Evolutionary conservation across 2,113 vertebrate species (phyloP).

Genomic region (Python bivittatus): DNA sequence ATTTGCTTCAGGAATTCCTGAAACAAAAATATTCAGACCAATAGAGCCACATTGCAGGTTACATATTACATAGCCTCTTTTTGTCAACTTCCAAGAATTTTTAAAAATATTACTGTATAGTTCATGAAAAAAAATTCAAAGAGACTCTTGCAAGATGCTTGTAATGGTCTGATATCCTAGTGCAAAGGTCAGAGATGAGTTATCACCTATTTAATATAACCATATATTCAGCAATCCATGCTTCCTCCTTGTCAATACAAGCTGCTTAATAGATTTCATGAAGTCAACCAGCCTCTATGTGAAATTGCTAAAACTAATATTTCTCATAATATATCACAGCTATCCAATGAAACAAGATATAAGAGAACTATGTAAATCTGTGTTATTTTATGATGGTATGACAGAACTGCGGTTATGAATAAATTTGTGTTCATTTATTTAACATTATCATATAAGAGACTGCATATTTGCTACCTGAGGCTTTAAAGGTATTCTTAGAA

Average conservation of each 20-base stretch:
- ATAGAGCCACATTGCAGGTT: not conserved
- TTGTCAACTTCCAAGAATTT: not conserved
- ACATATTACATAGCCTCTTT: not conserved
- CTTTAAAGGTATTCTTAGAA: not conserved
- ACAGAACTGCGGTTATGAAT: not conserved
- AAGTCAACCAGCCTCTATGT: not conserved
- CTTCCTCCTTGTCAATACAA: not conserved
- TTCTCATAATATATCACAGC: not conserved
- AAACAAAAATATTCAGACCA: slow-evolving; percentile 4
- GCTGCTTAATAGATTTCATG: not conserved
- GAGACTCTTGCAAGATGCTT: not conserved
- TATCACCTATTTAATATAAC: not conserved
- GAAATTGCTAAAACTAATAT: not conserved
- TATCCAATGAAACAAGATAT: not conserved
- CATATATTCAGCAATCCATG: not conserved
- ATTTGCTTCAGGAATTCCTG: not conserved
- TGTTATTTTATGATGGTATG: not conserved
- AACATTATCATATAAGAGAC: too few relatives aligned
- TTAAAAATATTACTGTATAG: not conserved
- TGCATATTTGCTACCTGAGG: too few relatives aligned
- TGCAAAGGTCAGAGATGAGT: not conserved
- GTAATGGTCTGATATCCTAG: not conserved
- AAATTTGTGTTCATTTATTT: not conserved
- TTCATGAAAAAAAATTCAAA: not conserved
- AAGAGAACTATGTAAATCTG: not conserved